Evolutionary conservation across 1,140 invertebrate species (phyloP).

Genomic region (Potamilus streckersoni): DNA sequence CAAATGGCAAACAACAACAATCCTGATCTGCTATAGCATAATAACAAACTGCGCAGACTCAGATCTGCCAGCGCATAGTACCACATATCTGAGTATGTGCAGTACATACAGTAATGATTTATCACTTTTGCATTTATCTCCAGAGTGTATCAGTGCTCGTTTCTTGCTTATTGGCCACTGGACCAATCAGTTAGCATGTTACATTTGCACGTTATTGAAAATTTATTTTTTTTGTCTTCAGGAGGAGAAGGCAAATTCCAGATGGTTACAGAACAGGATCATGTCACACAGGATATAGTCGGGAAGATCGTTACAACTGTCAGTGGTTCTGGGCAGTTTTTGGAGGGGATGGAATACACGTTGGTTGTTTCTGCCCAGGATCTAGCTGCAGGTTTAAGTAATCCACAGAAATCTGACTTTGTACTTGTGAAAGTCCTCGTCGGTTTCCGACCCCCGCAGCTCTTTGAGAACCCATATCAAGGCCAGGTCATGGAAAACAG

Average conservation of each 20-base stretch:
- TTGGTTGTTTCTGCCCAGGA: conserved; percentile 51
- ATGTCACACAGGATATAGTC: conserved; percentile 30
- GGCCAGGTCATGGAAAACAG: conserved; percentile 51
- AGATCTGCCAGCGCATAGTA: no score
- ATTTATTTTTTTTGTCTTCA: conserved; percentile 13
- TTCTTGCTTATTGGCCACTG: no score
- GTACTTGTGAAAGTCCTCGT: conserved; percentile 44
- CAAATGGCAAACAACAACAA: no score
- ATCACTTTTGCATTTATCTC: no score
- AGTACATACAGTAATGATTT: no score
- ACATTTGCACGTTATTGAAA: no score
- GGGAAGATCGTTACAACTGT: conserved; percentile 45
- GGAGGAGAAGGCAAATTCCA: conserved; percentile 47
- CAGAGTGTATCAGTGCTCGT: no score
- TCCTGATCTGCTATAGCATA: no score
- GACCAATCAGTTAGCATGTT: no score
- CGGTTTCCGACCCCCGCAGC: conserved; percentile 50
- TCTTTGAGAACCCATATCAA: conserved; percentile 47
- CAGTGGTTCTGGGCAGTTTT: conserved; percentile 47
- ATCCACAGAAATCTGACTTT: conserved; percentile 39
- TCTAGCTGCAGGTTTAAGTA: conserved; percentile 16
- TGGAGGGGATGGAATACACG: conserved; percentile 32
- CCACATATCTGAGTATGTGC: no score
- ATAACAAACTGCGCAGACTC: no score
- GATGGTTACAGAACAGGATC: conserved; percentile 35